These are phyloP conservation scores for Pseudococcus longispinus DNA, from an alignment of 2,888 invertebrate genomes.

Conservation along the genomic window DNA sequence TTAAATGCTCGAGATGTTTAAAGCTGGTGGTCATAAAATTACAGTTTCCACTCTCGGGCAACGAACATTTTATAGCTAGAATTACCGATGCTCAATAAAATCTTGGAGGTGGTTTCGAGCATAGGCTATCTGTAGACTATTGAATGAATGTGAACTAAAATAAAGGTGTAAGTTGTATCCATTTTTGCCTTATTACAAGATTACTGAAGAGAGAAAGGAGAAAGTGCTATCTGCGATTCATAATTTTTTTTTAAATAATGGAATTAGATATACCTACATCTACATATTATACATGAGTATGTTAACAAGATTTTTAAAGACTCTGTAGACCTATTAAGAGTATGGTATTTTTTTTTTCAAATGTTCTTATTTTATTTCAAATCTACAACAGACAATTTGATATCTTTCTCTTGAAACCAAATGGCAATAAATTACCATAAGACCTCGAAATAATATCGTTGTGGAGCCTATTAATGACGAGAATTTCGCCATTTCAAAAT, in stretches of 20 bases:
- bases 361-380: background rate
- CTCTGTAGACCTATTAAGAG: no score
- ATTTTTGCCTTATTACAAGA: no score
- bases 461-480: background rate
- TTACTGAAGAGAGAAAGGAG: no score
- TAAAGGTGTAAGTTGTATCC: background rate
- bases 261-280: no score
- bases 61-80: constrained; percentile 14
- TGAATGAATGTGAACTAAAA: background rate
- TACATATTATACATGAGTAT: no score
- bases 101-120: background rate
- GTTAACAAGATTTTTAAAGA: no score
- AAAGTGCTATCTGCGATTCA: no score
- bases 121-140: background rate
- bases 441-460: background rate
- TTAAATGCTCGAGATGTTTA: background rate
- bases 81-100: constrained; percentile 14
- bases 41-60: background rate
- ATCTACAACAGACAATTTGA: background rate
- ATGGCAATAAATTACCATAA: background rate
- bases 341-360: no score
- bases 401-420: background rate
- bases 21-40: background rate
- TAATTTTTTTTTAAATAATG: no score
- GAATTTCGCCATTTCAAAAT: background rate